A percentile compares a stretch with the other conserved stretches of the same genome.
Conservation (phyloP, 2,113 vertebrate genomes). For the Lutjanus erythropterus region DNA sequence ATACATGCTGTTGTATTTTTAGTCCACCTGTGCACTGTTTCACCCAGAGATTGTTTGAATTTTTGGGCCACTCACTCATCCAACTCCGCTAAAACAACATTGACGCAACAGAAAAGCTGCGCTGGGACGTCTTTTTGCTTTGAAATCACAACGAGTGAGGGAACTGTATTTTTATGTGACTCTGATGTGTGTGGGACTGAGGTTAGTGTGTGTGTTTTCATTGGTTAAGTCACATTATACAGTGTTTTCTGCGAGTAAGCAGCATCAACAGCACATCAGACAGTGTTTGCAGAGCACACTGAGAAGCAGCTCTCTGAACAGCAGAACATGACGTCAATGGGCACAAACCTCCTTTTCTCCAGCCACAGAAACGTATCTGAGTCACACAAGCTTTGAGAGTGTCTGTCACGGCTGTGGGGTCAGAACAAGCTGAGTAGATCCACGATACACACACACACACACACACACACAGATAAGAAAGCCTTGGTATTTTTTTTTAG, state of each 20-base stretch:
- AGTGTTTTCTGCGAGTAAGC: slow-evolving; percentile 35
- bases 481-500: not conserved
- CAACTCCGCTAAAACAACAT: not conserved
- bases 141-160: slow-evolving; percentile 25
- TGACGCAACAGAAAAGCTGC: slow-evolving; percentile 16
- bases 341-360: slow-evolving; percentile 37
- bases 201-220: slow-evolving; percentile 18
- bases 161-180: not conserved
- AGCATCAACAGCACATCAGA: slow-evolving; percentile 46
- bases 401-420: slow-evolving; percentile 47
- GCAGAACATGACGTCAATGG: slow-evolving; percentile 59
- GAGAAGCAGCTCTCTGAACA: slow-evolving; percentile 54
- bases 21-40: slow-evolving; percentile 41
- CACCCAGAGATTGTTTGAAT: slow-evolving; percentile 34
- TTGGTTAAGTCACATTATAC: slow-evolving; percentile 38
- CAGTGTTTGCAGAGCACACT: slow-evolving; percentile 36
- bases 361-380: slow-evolving; percentile 47
- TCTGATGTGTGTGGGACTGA: not conserved
- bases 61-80: slow-evolving; percentile 38
- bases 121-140: slow-evolving; percentile 6
- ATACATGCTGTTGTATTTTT: slow-evolving; percentile 50
- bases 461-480: slow-evolving; percentile 26
- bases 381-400: slow-evolving; percentile 45
- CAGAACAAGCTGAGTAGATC: slow-evolving; percentile 29
- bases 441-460: not conserved